Percentiles rank a stretch among this genome's conserved stretches.
Evolutionary conservation across 1,140 invertebrate genomes (phyloP).

Genomic region (Rhyzopertha dominica): DNA sequence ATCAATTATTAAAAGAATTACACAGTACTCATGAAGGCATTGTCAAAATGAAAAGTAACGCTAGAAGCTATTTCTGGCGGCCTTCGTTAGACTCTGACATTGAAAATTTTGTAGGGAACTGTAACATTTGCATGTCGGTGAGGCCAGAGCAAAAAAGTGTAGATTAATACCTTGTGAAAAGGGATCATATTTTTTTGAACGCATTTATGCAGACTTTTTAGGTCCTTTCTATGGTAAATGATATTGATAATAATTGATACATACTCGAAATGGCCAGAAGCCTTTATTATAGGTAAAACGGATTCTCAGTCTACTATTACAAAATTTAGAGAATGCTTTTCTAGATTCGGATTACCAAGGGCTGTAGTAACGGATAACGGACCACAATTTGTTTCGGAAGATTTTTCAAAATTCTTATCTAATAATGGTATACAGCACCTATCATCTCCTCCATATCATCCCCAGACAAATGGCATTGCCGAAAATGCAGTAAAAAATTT

Average conservation of each 20-base stretch:
- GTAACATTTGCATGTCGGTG: no score
- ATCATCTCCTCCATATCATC: conserved; percentile 32
- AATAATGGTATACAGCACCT: conserved; percentile 27
- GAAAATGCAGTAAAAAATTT: conserved; percentile 36
- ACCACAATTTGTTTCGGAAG: conserved; percentile 23
- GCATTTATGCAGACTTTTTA: conserved; percentile 30
- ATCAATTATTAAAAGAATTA: conserved; percentile 2
- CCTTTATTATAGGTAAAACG: conserved; percentile 15
- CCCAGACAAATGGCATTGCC: conserved; percentile 34
- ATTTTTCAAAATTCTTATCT: conserved; percentile 30
- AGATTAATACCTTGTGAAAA: not conserved
- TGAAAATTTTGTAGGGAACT: no score
- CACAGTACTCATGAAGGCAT: conserved; percentile 5
- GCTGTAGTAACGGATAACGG: conserved; percentile 29
- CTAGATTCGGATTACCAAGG: conserved; percentile 30
- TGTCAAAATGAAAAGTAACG: conserved; percentile 6
- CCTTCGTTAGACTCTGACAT: not conserved
- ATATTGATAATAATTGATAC: conserved; percentile 7
- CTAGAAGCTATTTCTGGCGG: conserved; percentile 9
- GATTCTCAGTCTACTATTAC: conserved; percentile 16
- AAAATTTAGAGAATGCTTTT: conserved; percentile 28
- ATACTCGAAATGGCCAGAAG: conserved; percentile 20
- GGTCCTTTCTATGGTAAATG: conserved; percentile 16
- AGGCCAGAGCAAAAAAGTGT: not conserved
- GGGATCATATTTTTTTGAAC: conserved; percentile 1